phyloP scores from a whole-genome alignment of 2,888 invertebrate species.

The Acronicta psi region DNA sequence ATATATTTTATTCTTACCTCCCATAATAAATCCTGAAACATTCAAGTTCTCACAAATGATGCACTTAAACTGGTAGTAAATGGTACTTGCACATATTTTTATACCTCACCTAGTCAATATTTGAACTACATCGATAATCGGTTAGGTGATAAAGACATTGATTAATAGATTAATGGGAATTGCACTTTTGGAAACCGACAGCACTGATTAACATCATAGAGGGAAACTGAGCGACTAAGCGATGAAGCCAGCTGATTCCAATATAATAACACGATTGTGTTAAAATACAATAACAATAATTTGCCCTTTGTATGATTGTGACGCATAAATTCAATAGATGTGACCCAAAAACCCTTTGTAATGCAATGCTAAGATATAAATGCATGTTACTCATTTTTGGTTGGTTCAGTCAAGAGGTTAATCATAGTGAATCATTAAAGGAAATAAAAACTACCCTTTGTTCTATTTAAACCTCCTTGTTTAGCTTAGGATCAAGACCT shows the following conservation, averaged over 20 bases:
- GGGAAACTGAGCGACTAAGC: constrained; percentile 5
- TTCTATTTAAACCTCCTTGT: no score
- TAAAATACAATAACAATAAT: constrained; percentile 29
- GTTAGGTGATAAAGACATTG: constrained; percentile 1
- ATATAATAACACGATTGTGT: constrained; percentile 36
- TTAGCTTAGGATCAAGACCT: no score
- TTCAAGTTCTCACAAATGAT: constrained; percentile 8
- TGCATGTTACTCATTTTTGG: no score
- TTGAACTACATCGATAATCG: constrained; percentile 13
- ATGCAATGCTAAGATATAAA: neutral
- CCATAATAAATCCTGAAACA: constrained; percentile 21
- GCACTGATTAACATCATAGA: constrained; percentile 6
- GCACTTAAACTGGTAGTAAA: constrained; percentile 24
- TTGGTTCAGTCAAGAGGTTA: neutral
- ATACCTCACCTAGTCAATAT: constrained; percentile 29
- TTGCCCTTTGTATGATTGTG: constrained; percentile 14
- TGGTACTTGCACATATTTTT: constrained; percentile 31
- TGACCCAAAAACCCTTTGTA: constrained; percentile 17
- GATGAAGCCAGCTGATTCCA: neutral
- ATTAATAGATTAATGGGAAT: neutral
- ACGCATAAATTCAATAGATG: constrained; percentile 9
- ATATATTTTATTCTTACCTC: constrained; percentile 23
- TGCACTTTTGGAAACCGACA: constrained; percentile 10
- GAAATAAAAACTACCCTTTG: no score
- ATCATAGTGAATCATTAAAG: no score